phyloP scores from a whole-genome alignment of 2,113 vertebrate species.

The Mormyrus lacerda region DNA sequence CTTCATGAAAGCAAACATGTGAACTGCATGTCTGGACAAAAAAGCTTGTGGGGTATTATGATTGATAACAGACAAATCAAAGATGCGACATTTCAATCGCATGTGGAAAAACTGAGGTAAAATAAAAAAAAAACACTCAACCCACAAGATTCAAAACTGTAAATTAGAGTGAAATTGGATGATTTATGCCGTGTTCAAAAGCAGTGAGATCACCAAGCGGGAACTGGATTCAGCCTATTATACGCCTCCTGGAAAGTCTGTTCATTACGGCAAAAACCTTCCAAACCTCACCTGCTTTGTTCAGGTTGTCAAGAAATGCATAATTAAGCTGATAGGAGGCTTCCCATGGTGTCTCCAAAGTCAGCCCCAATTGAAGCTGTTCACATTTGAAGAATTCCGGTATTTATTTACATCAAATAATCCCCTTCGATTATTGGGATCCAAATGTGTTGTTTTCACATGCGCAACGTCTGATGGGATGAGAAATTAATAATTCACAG shows the following conservation, averaged over 20 bases:
- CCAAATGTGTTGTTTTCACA: neutral
- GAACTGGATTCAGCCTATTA: neutral
- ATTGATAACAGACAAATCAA: neutral
- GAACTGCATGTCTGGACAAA: neutral
- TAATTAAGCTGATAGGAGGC: neutral
- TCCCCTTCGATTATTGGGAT: neutral
- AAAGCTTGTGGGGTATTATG: neutral
- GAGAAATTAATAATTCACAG: neutral
- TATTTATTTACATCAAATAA: neutral
- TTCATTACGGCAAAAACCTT: neutral
- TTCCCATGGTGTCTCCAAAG: neutral
- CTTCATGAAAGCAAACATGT: neutral
- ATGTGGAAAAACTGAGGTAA: neutral
- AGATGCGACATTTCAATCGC: neutral
- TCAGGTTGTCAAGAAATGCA: neutral
- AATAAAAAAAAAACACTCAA: neutral
- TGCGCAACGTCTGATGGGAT: neutral
- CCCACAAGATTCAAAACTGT: neutral
- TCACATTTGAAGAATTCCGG: neutral
- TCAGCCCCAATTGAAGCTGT: neutral
- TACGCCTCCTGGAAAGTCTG: neutral
- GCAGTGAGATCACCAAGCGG: neutral
- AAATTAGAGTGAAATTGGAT: neutral
- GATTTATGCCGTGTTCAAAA: neutral
- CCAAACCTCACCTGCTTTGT: neutral